A percentile compares a stretch with the other conserved stretches of the same genome.
Conservation (phyloP, 2,113 vertebrate species). For the Labrus mixtus region DNA sequence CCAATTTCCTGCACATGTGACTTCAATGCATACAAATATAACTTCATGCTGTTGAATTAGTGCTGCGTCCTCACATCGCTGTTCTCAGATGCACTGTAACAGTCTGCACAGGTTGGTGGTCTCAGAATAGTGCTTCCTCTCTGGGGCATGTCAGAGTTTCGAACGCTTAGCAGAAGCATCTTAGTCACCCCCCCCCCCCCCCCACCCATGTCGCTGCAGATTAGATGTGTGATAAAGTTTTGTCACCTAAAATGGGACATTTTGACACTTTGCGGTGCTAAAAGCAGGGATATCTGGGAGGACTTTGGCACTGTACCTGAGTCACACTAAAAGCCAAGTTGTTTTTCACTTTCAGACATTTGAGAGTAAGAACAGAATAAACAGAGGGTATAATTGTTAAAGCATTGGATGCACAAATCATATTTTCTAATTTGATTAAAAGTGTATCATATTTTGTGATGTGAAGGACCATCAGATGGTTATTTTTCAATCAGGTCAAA, state of each 20-base stretch:
- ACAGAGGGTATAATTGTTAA: not conserved
- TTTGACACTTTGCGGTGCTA: constrained; percentile 79
- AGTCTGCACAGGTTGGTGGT: not conserved
- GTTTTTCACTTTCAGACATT: constrained; percentile 18
- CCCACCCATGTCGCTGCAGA: constrained; percentile 52
- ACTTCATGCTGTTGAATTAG: not conserved
- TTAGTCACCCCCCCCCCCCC: constrained; percentile 49
- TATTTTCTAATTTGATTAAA: too few relatives aligned
- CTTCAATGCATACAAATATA: not conserved
- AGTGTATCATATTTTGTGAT: too few relatives aligned
- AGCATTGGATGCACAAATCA: too few relatives aligned
- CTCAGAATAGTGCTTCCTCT: constrained; percentile 8
- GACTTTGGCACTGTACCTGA: constrained; percentile 44
- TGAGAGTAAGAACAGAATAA: not conserved
- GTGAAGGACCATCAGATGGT: too few relatives aligned
- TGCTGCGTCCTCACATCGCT: not conserved
- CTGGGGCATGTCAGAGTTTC: constrained; percentile 28
- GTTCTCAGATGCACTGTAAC: not conserved
- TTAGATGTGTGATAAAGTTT: constrained; percentile 72
- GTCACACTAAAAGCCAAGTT: constrained; percentile 54
- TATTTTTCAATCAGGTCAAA: too few relatives aligned
- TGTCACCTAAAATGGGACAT: constrained; percentile 73
- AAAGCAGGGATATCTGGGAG: constrained; percentile 67
- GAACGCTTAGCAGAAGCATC: constrained; percentile 29
- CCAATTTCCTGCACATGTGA: too few relatives aligned